Evolutionary conservation across 2,888 invertebrate species (phyloP).

Genomic region (Leptopilina syphax): DNA sequence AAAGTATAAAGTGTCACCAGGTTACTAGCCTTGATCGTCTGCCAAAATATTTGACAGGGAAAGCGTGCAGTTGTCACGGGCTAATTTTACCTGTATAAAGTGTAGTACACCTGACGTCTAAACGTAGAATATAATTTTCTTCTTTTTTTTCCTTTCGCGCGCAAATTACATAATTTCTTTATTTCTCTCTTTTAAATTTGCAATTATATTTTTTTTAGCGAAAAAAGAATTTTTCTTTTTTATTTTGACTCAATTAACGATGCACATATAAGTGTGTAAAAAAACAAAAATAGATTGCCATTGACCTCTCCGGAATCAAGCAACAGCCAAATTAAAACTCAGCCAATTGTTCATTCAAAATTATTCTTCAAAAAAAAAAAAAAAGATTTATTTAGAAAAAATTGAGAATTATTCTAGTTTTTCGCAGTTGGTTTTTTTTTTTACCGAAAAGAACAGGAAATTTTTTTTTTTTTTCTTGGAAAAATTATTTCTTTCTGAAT

Average conservation of each 20-base stretch:
- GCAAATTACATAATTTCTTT: too few relatives aligned
- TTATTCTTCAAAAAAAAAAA: conserved; percentile 7
- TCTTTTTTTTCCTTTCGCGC: background rate
- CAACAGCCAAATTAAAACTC: conserved; percentile 18
- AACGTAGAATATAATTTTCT: background rate
- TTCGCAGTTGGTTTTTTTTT: too few relatives aligned
- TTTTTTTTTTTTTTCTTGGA: too few relatives aligned
- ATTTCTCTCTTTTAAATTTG: background rate
- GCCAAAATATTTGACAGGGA: conserved; percentile 73
- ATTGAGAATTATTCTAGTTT: too few relatives aligned
- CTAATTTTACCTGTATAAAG: conserved; percentile 33
- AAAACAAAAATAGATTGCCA: conserved; percentile 50
- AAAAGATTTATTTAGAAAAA: too few relatives aligned
- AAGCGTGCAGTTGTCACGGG: conserved; percentile 67
- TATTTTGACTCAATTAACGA: background rate
- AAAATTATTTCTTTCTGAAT: too few relatives aligned
- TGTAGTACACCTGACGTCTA: conserved; percentile 8
- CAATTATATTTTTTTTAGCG: background rate
- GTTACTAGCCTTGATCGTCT: conserved; percentile 73
- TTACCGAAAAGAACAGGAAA: too few relatives aligned
- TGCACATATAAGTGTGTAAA: background rate
- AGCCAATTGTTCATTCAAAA: conserved; percentile 2
- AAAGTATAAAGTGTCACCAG: conserved; percentile 56
- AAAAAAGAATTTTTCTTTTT: background rate
- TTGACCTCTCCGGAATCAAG: conserved; percentile 43